Conservation (phyloP, 2,797 vertebrate species). For the Peromyscus eremicus region DNA sequence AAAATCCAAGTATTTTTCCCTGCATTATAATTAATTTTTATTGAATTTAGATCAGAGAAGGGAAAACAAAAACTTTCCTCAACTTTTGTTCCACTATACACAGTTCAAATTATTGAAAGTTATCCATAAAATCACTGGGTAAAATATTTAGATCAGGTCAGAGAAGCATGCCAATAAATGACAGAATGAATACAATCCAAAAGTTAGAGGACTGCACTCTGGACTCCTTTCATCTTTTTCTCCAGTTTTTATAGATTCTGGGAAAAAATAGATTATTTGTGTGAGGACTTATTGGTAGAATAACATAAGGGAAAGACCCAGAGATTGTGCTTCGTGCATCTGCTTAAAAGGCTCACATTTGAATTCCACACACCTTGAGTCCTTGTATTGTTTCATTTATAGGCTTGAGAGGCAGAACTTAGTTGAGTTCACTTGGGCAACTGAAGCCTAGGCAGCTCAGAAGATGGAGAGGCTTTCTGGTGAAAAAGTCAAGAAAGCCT, state of each 20-base stretch:
- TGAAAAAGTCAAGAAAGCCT: not conserved
- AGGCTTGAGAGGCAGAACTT: not conserved
- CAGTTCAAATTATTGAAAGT: not conserved
- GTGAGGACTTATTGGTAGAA: not conserved
- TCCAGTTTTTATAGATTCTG: not conserved
- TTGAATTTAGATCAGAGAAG: not conserved
- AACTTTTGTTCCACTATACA: not conserved
- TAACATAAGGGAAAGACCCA: not conserved
- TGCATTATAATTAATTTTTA: conserved; percentile 37
- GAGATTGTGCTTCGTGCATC: not conserved
- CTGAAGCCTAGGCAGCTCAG: not conserved
- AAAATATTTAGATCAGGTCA: not conserved
- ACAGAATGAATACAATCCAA: not conserved
- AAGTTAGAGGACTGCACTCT: conserved; percentile 24
- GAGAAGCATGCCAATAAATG: conserved; percentile 4
- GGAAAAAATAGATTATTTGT: not conserved
- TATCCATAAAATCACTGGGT: conserved; percentile 32
- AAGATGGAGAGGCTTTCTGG: not conserved
- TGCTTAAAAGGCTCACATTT: not conserved
- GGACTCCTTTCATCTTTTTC: not conserved
- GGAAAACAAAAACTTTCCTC: not conserved
- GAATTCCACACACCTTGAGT: not conserved
- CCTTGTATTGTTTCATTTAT: not conserved
- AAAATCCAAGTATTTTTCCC: not conserved
- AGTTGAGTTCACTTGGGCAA: not conserved